These are phyloP conservation scores for Cichladusa arquata DNA, from an alignment of 2,113 vertebrate species.

Conservation along the genomic window DNA sequence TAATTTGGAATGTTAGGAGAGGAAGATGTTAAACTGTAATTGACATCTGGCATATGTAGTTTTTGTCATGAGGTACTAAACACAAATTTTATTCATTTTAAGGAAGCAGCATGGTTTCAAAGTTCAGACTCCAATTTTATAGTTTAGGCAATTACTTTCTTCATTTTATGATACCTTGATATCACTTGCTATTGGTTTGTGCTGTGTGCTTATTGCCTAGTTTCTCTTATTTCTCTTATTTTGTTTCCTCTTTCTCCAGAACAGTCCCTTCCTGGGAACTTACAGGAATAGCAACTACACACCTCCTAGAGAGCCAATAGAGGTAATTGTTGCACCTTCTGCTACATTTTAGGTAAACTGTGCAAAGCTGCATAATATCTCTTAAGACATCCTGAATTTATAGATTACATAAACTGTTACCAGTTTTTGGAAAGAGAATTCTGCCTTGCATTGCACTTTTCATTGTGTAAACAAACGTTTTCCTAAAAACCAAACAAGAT, in stretches of 20 bases:
- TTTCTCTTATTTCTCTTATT: neutral
- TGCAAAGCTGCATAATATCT: neutral
- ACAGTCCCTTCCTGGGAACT: constrained; percentile 80
- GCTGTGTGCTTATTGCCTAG: neutral
- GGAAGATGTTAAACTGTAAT: neutral
- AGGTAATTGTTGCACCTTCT: constrained; percentile 68
- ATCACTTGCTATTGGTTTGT: neutral
- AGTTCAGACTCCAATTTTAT: neutral
- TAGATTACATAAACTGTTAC: neutral
- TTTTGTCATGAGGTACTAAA: neutral
- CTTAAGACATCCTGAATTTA: neutral
- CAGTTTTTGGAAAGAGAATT: neutral
- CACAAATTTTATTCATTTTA: neutral
- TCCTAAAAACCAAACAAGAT: neutral
- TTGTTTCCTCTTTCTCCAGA: constrained; percentile 64
- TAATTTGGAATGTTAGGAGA: neutral
- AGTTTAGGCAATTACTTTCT: neutral
- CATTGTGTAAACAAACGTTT: neutral
- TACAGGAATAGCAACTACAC: constrained; percentile 81
- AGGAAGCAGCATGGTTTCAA: neutral
- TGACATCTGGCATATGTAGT: neutral
- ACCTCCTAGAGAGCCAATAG: constrained; percentile 44
- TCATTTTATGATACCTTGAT: neutral
- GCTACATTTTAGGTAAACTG: neutral
- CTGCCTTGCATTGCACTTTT: neutral